Evolutionary conservation across 2,113 vertebrate genomes (phyloP).

Genomic region (Papio anubis): DNA sequence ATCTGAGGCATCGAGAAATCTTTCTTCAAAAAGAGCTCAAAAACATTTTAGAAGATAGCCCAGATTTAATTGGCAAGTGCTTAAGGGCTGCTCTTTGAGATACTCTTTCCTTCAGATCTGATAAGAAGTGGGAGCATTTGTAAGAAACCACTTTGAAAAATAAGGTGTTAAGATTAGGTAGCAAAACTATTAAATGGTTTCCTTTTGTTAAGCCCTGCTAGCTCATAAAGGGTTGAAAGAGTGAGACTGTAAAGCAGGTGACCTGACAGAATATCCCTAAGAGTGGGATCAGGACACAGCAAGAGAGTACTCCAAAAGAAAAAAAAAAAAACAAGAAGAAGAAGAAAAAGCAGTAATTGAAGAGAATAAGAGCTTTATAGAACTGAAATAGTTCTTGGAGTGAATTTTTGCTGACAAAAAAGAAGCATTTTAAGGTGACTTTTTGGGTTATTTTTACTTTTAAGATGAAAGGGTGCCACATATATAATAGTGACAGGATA

Average conservation of each 20-base stretch:
- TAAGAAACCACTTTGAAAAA: constrained; percentile 66
- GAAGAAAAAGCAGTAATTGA: background rate
- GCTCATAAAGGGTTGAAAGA: constrained; percentile 49
- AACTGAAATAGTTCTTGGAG: background rate
- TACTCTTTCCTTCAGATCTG: constrained; percentile 50
- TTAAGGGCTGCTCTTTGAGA: constrained; percentile 58
- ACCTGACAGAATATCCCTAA: constrained; percentile 25
- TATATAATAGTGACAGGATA: background rate
- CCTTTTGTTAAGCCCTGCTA: constrained; percentile 49
- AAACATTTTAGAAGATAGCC: constrained; percentile 34
- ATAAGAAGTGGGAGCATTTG: constrained; percentile 40
- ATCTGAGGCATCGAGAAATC: constrained; percentile 52
- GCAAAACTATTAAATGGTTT: constrained; percentile 53
- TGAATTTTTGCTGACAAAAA: constrained; percentile 22
- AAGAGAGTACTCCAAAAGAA: background rate
- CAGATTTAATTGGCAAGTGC: constrained; percentile 70
- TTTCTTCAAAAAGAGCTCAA: constrained; percentile 53
- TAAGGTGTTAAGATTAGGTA: constrained; percentile 62
- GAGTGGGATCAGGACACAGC: constrained; percentile 14
- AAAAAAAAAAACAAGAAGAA: background rate
- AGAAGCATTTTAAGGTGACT: background rate
- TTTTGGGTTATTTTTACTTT: constrained; percentile 51
- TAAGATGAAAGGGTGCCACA: background rate
- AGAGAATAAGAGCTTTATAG: constrained; percentile 31
- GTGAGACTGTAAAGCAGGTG: constrained; percentile 35